Evolutionary conservation across 2,797 vertebrate species (phyloP).

Genomic region (Manis crassicaudata): DNA sequence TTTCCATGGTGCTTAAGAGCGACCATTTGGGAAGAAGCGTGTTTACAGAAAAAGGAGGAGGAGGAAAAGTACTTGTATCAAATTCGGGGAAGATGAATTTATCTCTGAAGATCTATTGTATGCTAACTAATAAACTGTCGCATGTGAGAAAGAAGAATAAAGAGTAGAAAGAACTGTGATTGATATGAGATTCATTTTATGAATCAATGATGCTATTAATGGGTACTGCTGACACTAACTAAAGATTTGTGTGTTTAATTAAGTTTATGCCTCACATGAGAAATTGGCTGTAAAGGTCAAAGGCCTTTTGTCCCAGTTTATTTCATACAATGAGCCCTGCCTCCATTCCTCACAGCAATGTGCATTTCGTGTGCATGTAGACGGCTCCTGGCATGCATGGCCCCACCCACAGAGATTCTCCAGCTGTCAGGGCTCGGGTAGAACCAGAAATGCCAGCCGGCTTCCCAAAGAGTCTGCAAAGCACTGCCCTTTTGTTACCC

Average conservation of each 20-base stretch:
- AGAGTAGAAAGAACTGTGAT: not conserved
- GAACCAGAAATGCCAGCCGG: not conserved
- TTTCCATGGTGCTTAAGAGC: not conserved
- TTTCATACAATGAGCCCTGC: not conserved
- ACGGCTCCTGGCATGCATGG: not conserved
- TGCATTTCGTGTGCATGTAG: not conserved
- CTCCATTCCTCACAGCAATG: rapidly evolving
- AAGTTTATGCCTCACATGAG: not conserved
- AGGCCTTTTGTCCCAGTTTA: not conserved
- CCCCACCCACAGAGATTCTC: not conserved
- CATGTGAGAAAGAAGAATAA: slow-evolving; percentile 17
- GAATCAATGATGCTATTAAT: slow-evolving; percentile 50
- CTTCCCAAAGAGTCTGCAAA: not conserved
- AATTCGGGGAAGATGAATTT: not conserved
- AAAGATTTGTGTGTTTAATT: slow-evolving; percentile 11
- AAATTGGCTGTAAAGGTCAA: not conserved
- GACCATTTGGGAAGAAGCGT: not conserved
- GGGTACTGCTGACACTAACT: not conserved
- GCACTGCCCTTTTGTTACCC: not conserved
- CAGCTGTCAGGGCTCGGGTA: no score
- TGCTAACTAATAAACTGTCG: slow-evolving; percentile 33
- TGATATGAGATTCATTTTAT: not conserved
- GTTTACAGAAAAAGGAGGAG: not conserved
- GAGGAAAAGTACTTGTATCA: not conserved
- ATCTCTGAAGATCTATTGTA: not conserved